Evolutionary conservation across 2,113 vertebrate species (phyloP).

Genomic region (Rattus rattus): DNA sequence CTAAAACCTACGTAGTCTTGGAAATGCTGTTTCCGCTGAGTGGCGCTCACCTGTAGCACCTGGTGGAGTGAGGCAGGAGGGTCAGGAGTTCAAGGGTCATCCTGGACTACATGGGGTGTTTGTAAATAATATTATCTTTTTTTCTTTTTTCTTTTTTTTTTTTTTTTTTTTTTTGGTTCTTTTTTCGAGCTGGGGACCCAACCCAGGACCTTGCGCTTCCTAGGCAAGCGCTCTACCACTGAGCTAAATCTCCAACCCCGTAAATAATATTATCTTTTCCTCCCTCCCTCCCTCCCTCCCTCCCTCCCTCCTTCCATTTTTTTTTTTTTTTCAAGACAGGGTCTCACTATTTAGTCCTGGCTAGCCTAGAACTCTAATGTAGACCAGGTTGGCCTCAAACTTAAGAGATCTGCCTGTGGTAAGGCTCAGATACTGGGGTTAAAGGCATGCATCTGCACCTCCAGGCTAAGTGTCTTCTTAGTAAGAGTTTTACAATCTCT

Average conservation of each 20-base stretch:
- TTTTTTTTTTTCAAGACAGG: too few species aligned
- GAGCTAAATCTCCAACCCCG: too few species aligned
- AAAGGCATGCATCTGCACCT: not conserved
- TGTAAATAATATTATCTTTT: not conserved
- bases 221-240: too few species aligned
- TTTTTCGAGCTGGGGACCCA: too few species aligned
- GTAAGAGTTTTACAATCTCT: not conserved
- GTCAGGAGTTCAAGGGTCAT: not conserved
- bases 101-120: not conserved
- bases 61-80: not conserved
- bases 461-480: not conserved
- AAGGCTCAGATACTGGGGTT: not conserved
- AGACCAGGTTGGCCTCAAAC: not conserved
- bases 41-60: not conserved
- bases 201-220: too few species aligned
- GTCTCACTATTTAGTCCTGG: too few species aligned
- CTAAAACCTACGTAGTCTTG: not conserved
- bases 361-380: not conserved
- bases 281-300: too few species aligned
- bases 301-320: too few species aligned
- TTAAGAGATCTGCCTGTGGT: not conserved
- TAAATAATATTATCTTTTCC: not conserved
- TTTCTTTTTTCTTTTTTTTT: too few species aligned
- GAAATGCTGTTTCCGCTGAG: not conserved
- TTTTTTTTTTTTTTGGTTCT: too few species aligned